Evolutionary conservation across 1,140 invertebrate species (phyloP), one percentile per base, ranked within the genome.

Genomic region (Megalonaias nervosa): DNA sequence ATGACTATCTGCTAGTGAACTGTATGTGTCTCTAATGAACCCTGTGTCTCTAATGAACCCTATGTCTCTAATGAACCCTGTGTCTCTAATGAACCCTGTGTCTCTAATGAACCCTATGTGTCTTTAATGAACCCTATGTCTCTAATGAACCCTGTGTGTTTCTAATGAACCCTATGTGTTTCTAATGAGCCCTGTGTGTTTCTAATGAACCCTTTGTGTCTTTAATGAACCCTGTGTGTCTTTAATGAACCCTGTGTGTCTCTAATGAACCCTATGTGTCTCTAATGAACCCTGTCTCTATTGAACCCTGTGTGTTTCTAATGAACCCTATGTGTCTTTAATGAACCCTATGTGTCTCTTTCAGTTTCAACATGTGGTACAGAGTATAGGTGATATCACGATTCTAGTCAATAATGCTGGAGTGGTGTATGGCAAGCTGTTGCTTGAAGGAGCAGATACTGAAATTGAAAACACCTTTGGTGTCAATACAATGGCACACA

Each of bases 401-500:
- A 93, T 98, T 71, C 76, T 99, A n/a, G 93, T 99, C 23, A 98
- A 98, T 90, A 99, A 98, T 90, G 97, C 97, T 17, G 97, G 97
- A 19, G 94, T 97, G 58, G 95, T 97, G 0, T 95, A 94, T 59
- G 97, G 97, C 1, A 93, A 94, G 77, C 93, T 93, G 59, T 91
- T 99, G 19, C 89, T 98, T 83, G 94, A 98, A 60, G 94, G 94
- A 48, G 94, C 95, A 0, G 97, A 98, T 90, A 82, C 92, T n/a
- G 68, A 90, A 58, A 93, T 95, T 67, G 85, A 92, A 74, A 91
- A 90, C 78, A 93, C 93, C 0, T 93, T 95, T 75, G 89, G 92
- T 61, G 93, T 95, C 6, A 94, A 94, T 85, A 85, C 92, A 9
- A 79, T 94, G 58, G 91, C 93, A 23, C 93, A 94, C 79, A 94